phyloP scores from a whole-genome alignment of 2,797 vertebrate genomes.

The Otolemur crassicaudatus region DNA sequence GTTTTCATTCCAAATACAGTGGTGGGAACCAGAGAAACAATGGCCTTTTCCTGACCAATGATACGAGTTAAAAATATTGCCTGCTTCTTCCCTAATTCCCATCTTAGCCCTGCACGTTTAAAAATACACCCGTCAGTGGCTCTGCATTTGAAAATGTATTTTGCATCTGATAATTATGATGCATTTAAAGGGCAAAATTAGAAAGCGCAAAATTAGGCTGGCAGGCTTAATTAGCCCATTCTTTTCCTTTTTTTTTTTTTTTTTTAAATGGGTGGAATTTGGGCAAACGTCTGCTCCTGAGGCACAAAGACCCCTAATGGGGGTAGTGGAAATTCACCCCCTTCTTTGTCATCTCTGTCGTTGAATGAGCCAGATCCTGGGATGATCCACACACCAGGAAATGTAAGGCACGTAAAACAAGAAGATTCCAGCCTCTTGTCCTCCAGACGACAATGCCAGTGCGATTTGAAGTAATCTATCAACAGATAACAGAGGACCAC shows the following conservation, averaged over 20 bases:
- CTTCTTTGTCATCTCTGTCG: constrained; percentile 6
- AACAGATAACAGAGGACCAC: background rate
- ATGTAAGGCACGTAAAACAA: constrained; percentile 7
- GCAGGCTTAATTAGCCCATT: constrained; percentile 82
- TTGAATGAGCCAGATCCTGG: background rate
- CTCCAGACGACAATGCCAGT: background rate
- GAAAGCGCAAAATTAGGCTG: constrained; percentile 81
- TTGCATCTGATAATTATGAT: constrained; percentile 83
- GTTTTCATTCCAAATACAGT: constrained; percentile 42
- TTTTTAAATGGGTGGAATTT: constrained; percentile 76
- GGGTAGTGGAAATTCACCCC: constrained; percentile 60
- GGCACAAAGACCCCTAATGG: constrained; percentile 73
- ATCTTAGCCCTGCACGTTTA: constrained; percentile 74
- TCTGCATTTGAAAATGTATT: constrained; percentile 81
- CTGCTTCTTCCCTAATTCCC: constrained; percentile 60
- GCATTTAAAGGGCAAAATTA: constrained; percentile 83
- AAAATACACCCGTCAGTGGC: constrained; percentile 79
- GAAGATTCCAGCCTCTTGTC: constrained; percentile 29
- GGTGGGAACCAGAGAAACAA: constrained; percentile 33
- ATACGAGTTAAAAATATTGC: constrained; percentile 77
- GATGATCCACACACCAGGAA: background rate
- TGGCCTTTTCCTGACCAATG: constrained; percentile 61
- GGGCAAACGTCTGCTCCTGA: constrained; percentile 69
- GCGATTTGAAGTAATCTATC: background rate
- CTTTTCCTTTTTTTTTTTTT: constrained; percentile 57